A percentile compares a stretch with the other conserved stretches of the same genome.
Evolutionary conservation across 2,888 invertebrate species (phyloP).

Genomic region (Leptodirus hochenwartii): DNA sequence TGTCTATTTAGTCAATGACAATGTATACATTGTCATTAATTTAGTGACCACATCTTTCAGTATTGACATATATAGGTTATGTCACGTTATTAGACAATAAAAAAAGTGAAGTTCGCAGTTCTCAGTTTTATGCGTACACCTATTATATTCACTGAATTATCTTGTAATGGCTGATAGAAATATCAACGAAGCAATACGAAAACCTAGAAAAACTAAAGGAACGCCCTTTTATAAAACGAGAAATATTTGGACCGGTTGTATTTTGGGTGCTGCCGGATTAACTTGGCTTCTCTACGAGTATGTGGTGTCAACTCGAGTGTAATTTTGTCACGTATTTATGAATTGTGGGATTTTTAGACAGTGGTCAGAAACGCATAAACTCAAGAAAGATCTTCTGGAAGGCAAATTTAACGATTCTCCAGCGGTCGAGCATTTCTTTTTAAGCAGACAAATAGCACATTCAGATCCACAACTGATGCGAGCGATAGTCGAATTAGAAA

Average conservation of each 20-base stretch:
- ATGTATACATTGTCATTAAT: too few species aligned
- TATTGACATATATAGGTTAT: too few species aligned
- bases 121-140: too few species aligned
- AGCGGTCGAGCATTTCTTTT: constrained; percentile 13
- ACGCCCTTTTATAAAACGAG: constrained; percentile 40
- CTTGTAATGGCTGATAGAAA: constrained; percentile 21
- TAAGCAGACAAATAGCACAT: constrained; percentile 9
- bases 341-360: constrained; percentile 19
- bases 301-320: constrained; percentile 17
- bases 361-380: constrained; percentile 16
- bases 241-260: constrained; percentile 32
- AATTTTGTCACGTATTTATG: too few species aligned
- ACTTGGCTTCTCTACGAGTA: constrained; percentile 33
- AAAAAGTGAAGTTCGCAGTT: too few species aligned
- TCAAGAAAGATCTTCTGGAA: constrained; percentile 15
- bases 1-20: too few species aligned
- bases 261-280: constrained; percentile 28
- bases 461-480: constrained; percentile 1
- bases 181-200: constrained; percentile 27
- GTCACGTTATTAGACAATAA: too few species aligned
- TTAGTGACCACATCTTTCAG: too few species aligned
- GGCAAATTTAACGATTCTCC: constrained; percentile 18
- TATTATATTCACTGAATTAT: too few species aligned
- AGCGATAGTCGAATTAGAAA: constrained; percentile 10
- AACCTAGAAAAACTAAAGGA: constrained; percentile 45